These are phyloP conservation scores for Chaenodraco wilsoni DNA, from an alignment of 2,797 vertebrate species.

Conservation along the genomic window DNA sequence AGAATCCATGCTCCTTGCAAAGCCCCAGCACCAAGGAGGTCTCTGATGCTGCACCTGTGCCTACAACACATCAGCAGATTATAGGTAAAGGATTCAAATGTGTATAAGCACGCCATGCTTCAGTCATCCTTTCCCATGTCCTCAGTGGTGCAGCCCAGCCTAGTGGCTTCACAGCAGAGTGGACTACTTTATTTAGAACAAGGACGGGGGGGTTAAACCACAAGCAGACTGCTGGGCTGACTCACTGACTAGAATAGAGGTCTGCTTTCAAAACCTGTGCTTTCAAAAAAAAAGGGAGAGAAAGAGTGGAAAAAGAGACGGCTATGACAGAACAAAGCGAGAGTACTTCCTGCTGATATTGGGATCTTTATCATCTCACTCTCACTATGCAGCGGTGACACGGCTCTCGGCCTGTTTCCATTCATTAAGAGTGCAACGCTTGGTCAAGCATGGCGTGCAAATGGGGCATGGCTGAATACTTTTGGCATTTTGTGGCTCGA, in stretches of 20 bases:
- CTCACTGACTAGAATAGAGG: conserved; percentile 69
- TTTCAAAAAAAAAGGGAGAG: conserved; percentile 21
- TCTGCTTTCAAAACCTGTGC: conserved; percentile 39
- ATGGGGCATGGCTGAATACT: not conserved
- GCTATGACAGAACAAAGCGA: conserved; percentile 5
- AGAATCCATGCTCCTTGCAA: not conserved
- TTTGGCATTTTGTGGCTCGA: conserved; percentile 15
- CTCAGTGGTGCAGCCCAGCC: conserved; percentile 64
- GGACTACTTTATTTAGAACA: conserved; percentile 73
- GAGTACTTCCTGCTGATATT: conserved; percentile 7
- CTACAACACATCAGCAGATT: not conserved
- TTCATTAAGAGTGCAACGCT: conserved; percentile 24
- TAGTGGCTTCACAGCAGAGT: conserved; percentile 59
- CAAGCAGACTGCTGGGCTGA: conserved; percentile 72
- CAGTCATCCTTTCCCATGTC: conserved; percentile 57
- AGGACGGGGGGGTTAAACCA: conserved; percentile 60
- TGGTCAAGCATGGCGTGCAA: conserved; percentile 15
- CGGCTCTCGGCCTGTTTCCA: not conserved
- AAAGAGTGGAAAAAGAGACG: conserved; percentile 45
- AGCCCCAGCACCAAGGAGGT: not conserved
- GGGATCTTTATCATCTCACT: conserved; percentile 12
- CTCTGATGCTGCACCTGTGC: conserved; percentile 1
- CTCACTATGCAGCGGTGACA: conserved; percentile 4
- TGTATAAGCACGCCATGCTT: conserved; percentile 1
- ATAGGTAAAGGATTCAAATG: not conserved